Percentiles rank a stretch among this genome's conserved stretches.
These are phyloP conservation scores for Zaprionus lachaisei DNA, from an alignment of 1,140 invertebrate species.

Conservation along the genomic window DNA sequence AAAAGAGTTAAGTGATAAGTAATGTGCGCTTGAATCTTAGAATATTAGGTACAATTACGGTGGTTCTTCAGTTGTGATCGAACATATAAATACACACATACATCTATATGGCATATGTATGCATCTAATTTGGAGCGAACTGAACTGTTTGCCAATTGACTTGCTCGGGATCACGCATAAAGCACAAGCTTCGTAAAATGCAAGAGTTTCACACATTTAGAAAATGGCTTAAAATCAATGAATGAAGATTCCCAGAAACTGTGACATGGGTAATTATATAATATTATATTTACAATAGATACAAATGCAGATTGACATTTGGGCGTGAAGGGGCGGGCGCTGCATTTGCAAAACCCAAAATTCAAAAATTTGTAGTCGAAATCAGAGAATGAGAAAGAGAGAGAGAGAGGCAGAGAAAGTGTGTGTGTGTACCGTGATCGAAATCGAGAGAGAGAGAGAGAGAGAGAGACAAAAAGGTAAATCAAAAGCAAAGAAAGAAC, in stretches of 20 bases:
- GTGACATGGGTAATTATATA: constrained; percentile 22
- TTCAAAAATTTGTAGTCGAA: constrained; percentile 43
- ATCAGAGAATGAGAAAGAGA: constrained; percentile 60
- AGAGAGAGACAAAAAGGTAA: constrained; percentile 46
- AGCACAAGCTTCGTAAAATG: constrained; percentile 43
- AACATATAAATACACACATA: not conserved
- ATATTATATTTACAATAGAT: constrained; percentile 62
- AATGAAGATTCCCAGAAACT: constrained; percentile 25
- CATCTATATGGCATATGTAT: constrained; percentile 5
- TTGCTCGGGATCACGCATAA: constrained; percentile 44
- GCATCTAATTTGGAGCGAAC: constrained; percentile 12
- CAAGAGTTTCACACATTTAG: constrained; percentile 41
- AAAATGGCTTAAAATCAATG: constrained; percentile 34
- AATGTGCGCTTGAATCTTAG: constrained; percentile 55
- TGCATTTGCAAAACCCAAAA: constrained; percentile 35
- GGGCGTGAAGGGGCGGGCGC: constrained; percentile 34
- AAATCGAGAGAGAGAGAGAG: constrained; percentile 20
- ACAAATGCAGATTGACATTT: constrained; percentile 46
- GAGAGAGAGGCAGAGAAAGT: constrained; percentile 40
- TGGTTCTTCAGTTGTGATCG: constrained; percentile 49
- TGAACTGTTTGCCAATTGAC: constrained; percentile 23
- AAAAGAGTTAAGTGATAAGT: constrained; percentile 38
- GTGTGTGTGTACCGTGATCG: not conserved
- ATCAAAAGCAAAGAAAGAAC: constrained; percentile 43
- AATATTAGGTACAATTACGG: constrained; percentile 30